Evolutionary conservation across 2,888 invertebrate species (phyloP), one percentile per base, ranked within the genome.

Genomic region (Diaperis boleti): DNA sequence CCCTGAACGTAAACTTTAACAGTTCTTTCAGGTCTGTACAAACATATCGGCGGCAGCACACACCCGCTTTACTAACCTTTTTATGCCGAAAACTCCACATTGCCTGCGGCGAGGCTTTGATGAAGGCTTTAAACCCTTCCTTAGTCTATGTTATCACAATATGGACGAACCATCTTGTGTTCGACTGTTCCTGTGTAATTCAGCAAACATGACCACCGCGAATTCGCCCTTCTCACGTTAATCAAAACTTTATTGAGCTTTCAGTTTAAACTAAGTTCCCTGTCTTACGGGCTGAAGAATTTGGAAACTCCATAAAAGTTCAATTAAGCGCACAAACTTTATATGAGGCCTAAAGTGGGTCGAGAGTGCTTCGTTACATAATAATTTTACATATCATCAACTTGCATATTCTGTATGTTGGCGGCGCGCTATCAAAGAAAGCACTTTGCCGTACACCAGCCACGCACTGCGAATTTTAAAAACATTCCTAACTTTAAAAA

Each of bases 1-100:
- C 62, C 65, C 39, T 18, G 15, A 54, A 67, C 59, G 65, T 70
- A 66, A 67, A 67, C 67, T 66, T 59, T 59, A 64, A 59, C 68
- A 62, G 63, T 64, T 67, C 63, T 69, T 69, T 62, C 45, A 33
- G 57, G 62, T 49, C 63, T 64, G 62, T 61, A 69, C 64, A 69
- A 69, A 69, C 65, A 69, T 59, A 69, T 64, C 62, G 62, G 39
- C 42, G 18, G 31, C 59, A 59, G 41, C 10, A 10, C 35, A 49
- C 59, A 44, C 35, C 45, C 35, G 33, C 45, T 45, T 42, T 37
- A 49, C 35, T 44, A 18, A 29, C 45, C 63, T 57, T 62, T 62
- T 62, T 39, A 20, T 33, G 44, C 35, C 57, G 33, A 56, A 56
- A 62, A 47, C 54, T 56, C 35, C 37, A 31, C 42, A 49, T 52